Conservation (phyloP, 92 coral and sea anemone species). For the Palythoa caribaeorum region DNA sequence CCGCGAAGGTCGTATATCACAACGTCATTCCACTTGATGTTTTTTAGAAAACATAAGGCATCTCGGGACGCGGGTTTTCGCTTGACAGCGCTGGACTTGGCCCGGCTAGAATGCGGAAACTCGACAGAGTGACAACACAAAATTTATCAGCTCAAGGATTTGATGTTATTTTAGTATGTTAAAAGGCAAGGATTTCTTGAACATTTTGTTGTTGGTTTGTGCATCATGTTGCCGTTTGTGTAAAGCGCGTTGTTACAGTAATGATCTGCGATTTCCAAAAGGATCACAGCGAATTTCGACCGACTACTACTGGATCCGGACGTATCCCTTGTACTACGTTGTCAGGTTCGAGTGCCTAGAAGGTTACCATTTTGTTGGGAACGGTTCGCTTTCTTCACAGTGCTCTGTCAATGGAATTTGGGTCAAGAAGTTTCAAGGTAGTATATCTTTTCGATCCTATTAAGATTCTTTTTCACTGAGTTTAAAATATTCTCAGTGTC, state of each 20-base stretch:
- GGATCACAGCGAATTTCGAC: not conserved
- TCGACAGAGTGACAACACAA: not conserved
- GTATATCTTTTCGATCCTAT: not conserved
- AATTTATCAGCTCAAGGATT: not conserved
- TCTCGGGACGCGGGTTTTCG: not conserved
- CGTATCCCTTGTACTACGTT: too few relatives aligned
- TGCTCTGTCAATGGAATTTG: constrained; percentile 17
- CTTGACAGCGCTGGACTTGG: constrained; percentile 27
- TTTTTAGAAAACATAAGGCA: not conserved
- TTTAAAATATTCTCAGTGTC: not conserved
- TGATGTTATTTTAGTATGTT: not conserved
- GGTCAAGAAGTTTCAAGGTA: constrained; percentile 40
- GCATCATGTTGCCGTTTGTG: not conserved
- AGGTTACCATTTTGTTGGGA: constrained; percentile 39
- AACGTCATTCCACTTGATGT: too few relatives aligned
- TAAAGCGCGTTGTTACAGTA: not conserved
- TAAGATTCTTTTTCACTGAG: not conserved
- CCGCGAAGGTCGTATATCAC: too few relatives aligned
- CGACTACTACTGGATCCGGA: too few relatives aligned
- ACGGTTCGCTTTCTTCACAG: not conserved
- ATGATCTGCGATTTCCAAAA: not conserved
- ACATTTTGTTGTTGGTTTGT: not conserved
- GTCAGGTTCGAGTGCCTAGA: constrained; percentile 12
- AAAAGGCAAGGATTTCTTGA: not conserved
- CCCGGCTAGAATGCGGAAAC: too few relatives aligned